Evolutionary conservation across 2,888 invertebrate genomes (phyloP).

Genomic region (Ypsolopha sequella): DNA sequence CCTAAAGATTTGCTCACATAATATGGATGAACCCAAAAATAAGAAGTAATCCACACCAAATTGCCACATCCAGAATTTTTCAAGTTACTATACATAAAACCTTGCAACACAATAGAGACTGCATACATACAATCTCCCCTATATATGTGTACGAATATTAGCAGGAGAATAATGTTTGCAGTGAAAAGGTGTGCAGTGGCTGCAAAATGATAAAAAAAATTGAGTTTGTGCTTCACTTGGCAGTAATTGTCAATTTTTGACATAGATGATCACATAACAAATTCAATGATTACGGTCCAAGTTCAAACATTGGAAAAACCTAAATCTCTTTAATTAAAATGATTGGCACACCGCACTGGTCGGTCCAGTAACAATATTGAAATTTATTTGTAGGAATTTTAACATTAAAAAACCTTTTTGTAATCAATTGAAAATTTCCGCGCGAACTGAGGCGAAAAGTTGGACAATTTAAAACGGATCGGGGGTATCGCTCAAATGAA

Average conservation of each 20-base stretch:
- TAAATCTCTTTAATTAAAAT: conserved; percentile 4
- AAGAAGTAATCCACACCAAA: no score
- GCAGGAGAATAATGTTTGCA: not conserved
- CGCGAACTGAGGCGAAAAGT: conserved; percentile 24
- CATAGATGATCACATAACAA: no score
- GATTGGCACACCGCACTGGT: conserved; percentile 7
- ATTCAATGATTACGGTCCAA: no score
- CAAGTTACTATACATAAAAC: no score
- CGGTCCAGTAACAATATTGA: conserved; percentile 18
- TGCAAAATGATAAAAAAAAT: not conserved
- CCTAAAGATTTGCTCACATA: no score
- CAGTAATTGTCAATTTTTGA: not conserved
- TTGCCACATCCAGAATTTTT: no score
- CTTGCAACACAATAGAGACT: no score
- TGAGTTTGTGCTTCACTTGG: not conserved
- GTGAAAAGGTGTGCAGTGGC: conserved; percentile 1
- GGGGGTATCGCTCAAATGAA: conserved; percentile 25
- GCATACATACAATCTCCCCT: not conserved
- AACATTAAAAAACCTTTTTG: conserved; percentile 30
- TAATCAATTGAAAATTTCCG: conserved; percentile 38
- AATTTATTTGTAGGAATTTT: conserved; percentile 22
- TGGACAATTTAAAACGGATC: conserved; percentile 18
- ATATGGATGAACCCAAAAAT: no score
- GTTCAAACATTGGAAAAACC: not conserved
- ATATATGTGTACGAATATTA: no score